These are phyloP conservation scores for Cepaea nemoralis DNA, from an alignment of 1,140 invertebrate genomes.

Conservation along the genomic window DNA sequence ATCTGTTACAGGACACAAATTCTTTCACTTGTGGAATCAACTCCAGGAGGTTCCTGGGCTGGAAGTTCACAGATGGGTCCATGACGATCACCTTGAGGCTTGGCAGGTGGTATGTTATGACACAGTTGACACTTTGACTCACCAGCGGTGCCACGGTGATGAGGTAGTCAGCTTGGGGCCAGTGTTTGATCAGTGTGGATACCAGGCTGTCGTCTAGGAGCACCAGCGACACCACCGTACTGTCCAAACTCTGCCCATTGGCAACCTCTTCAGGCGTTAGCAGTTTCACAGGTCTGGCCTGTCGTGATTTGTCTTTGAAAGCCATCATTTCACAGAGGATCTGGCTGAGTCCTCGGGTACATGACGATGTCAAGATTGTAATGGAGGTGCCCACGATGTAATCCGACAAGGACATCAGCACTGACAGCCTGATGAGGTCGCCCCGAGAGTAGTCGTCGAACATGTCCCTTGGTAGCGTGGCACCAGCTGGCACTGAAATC, in stretches of 20 bases:
- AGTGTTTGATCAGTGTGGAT: slow-evolving; percentile 16
- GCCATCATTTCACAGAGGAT: slow-evolving; percentile 10
- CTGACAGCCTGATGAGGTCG: slow-evolving; percentile 23
- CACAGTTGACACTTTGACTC: neutral
- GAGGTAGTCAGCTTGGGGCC: slow-evolving; percentile 16
- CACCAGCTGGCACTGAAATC: slow-evolving; percentile 13
- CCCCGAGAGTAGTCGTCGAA: slow-evolving; percentile 23
- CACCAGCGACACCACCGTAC: slow-evolving; percentile 31
- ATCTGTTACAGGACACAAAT: slow-evolving; percentile 22
- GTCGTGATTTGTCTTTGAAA: slow-evolving; percentile 14
- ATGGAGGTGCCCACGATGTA: neutral
- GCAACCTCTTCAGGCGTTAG: slow-evolving; percentile 32
- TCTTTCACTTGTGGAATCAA: slow-evolving; percentile 27
- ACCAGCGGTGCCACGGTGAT: neutral
- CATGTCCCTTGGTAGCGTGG: slow-evolving; percentile 5
- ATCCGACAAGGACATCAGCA: neutral
- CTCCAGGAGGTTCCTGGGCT: slow-evolving; percentile 9
- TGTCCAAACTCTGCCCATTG: neutral
- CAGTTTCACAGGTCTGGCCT: slow-evolving; percentile 3
- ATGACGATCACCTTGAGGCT: slow-evolving; percentile 12
- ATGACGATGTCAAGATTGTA: slow-evolving; percentile 24
- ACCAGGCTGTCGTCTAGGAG: slow-evolving; percentile 28
- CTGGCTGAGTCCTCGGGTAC: slow-evolving; percentile 6
- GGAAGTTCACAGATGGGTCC: slow-evolving; percentile 13
- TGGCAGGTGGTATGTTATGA: slow-evolving; percentile 28